Evolutionary conservation across 2,113 vertebrate genomes (phyloP), one percentile per base, ranked within the genome.

Genomic region (Dasyornis broadbenti): DNA sequence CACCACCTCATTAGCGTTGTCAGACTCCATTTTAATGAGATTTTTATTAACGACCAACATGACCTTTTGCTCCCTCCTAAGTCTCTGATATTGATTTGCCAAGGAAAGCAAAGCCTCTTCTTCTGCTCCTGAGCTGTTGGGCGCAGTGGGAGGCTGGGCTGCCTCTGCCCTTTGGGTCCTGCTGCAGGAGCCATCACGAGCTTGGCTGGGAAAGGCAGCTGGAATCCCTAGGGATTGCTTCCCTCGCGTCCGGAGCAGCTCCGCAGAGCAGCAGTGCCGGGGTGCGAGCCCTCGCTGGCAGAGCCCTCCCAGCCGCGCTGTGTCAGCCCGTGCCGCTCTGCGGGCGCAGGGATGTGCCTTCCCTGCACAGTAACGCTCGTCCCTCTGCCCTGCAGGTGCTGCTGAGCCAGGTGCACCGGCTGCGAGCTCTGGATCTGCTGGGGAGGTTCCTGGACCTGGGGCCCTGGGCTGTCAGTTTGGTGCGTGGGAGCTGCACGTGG

Each of bases 401-500:
- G 95, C 97, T 99, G 49, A 99, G 99, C 97, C 99, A 99, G 92
- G 99, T 99, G 61, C 99, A 99, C 95, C 98, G 99, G 31, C 98
- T 99, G 76, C 97, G 99, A 70, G 99, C 99, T 11, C 97, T 99
- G 35, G 99, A 99, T 88, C 95, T 99, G 96, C 98, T 99, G 40
- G 99, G 99, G 9, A 97, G 98, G 24, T 99, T 99, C 93, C 93
- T 99, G 98, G 99, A 99, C 97, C 98, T 99, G 93, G 99, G 99
- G 14, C 99, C 99, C 53, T 99, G 99, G 99, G 99, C 99, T 0
- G 99, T 99, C 72, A 99, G 99, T 95, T 97, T 99, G 99, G 99
- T 99, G 65, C 4, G 98, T 98, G 95, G 87, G 6, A 37, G 57
- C 69, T 49, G n/a, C 33, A 0, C 18, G 1, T 9, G 17, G 47